Evolutionary conservation across 2,113 vertebrate genomes (phyloP).

Genomic region (Actinemys pallida): DNA sequence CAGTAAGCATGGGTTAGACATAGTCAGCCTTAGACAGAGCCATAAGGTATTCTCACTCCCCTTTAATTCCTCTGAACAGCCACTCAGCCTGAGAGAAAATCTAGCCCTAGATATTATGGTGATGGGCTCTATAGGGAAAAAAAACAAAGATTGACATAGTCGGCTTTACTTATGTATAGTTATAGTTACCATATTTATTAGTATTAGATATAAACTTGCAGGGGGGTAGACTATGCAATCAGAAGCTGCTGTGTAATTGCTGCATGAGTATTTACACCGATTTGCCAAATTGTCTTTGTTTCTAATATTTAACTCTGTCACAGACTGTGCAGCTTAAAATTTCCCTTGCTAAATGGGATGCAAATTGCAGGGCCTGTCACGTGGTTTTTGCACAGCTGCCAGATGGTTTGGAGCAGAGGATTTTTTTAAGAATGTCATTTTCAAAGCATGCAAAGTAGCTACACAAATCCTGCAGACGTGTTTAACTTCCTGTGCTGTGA

Average conservation of each 20-base stretch:
- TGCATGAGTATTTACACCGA: neutral
- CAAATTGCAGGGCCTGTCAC: constrained; percentile 1
- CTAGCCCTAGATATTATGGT: neutral
- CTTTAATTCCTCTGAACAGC: neutral
- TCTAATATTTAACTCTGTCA: constrained; percentile 6
- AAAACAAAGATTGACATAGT: neutral
- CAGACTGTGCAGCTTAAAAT: neutral
- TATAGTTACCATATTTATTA: neutral
- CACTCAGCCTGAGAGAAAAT: neutral
- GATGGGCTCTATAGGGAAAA: neutral
- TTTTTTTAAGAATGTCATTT: neutral
- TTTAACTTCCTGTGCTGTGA: neutral
- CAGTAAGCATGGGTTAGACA: neutral
- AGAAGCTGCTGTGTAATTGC: neutral
- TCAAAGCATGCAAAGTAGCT: neutral
- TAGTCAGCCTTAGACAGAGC: neutral
- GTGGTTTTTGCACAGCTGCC: constrained; percentile 28
- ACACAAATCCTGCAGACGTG: neutral
- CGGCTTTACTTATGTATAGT: neutral
- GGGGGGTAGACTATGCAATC: fast-evolving
- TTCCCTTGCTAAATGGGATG: constrained; percentile 14
- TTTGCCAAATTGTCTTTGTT: neutral
- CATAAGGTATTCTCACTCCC: neutral
- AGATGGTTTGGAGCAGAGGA: constrained; percentile 29
- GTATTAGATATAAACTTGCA: neutral